Evolutionary conservation across 2,113 vertebrate species (phyloP).

Genomic region (Lepus timidus): DNA sequence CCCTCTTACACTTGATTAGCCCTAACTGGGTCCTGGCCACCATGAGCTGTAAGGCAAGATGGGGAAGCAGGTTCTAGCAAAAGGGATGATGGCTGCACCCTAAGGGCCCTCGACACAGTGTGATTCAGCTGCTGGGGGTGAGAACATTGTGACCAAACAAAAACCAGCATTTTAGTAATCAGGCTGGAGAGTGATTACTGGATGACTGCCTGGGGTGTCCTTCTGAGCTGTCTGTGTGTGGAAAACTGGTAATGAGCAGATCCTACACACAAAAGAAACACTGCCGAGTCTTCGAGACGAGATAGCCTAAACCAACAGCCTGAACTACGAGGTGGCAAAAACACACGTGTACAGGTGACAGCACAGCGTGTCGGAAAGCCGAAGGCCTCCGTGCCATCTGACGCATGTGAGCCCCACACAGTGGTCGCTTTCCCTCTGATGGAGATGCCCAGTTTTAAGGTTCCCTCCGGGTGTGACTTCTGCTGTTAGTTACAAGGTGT

Average conservation of each 20-base stretch:
- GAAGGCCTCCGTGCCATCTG: constrained; percentile 41
- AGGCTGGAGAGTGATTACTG: not conserved
- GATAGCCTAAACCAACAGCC: not conserved
- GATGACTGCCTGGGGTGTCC: not conserved
- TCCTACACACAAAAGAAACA: not conserved
- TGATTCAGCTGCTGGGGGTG: not conserved
- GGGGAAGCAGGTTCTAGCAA: not conserved
- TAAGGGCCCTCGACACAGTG: not conserved
- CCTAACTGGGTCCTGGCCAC: not conserved
- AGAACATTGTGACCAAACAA: not conserved
- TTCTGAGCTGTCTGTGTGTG: not conserved
- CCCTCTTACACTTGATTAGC: not conserved
- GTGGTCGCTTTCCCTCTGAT: too few relatives aligned
- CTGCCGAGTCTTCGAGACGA: not conserved
- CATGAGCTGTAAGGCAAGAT: not conserved
- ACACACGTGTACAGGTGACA: constrained; percentile 17
- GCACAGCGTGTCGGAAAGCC: constrained; percentile 44
- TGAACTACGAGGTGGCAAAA: not conserved
- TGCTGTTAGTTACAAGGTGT: constrained; percentile 86
- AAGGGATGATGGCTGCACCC: not conserved
- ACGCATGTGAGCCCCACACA: constrained; percentile 57
- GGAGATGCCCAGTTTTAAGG: constrained; percentile 73
- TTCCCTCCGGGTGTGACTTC: constrained; percentile 82
- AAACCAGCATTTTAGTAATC: constrained; percentile 15
- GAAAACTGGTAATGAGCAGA: constrained; percentile 21